Evolutionary conservation across 2,888 invertebrate species (phyloP), one percentile per base, ranked within the genome.

Genomic region (Agrotis clavis): DNA sequence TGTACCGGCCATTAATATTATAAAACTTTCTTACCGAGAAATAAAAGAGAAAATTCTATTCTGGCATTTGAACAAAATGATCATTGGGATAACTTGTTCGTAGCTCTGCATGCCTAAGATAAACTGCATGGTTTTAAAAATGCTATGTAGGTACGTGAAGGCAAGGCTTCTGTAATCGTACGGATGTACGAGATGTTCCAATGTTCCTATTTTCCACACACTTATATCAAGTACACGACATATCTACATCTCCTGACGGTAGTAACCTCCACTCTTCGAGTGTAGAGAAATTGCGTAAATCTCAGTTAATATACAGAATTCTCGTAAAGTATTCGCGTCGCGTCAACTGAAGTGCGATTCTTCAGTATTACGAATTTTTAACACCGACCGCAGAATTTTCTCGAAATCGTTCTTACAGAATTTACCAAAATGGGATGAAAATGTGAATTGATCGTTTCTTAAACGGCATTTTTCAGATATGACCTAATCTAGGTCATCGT

Each of bases 331-430:
- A 35, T 71, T 48, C 19, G 21, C 19, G 21, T 48, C 35, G 35
- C 53, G 35, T 61, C 7, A 53, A 16, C 19, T 47, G 16, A 47
- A 60, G 53, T 21, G 16, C 45, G 71, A 60, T 60, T 53, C 54
- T 71, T 21, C n/a, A 21, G 16, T 61, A 45, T 53, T 45, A 66
- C 53, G 25, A 66, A 21, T 19, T 66, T 70, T 67, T 67, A 67
- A 68, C 30, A 68, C 4, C 19, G 6, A 67, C 14, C 14, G 19
- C 45, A 1, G 67, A 19, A 30, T 35, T 70, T 54, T 13, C 35
- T 14, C 9, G 41, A 19, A 57, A 14, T 19, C 19, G 19, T 7
- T 5, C n/a, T 21, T n/a, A 67, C n/a, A 13, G n/a, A 48, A n/a
- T 68, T 56, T 41, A 9, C 13, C 2, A 48, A 68, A 59, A 35